Base-by-base conservation (phyloP, 2,113 vertebrate genomes). In the Cololabis saira region DNA sequence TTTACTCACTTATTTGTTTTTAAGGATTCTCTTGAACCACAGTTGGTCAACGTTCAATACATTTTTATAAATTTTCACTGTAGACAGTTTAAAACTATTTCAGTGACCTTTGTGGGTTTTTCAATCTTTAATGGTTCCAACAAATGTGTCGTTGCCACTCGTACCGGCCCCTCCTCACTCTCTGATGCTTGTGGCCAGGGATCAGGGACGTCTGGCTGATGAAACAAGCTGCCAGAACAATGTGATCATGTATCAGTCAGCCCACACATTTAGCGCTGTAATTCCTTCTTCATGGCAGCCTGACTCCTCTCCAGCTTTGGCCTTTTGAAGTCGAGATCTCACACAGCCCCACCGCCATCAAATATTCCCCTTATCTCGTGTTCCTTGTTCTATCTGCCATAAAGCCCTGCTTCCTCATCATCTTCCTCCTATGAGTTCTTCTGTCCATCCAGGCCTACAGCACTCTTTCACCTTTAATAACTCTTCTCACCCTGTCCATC, bases 181-280 rank as follows among this genome's bases (percentile, higher is more conserved):
- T 30, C 64, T 1, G 65, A 65, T 5, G 8, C 37, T 67, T 67
- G 55, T 59, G 76, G 67, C 43, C 43, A 30, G 16, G 57, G 18
- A 59, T 22, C 37, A 2, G 27, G 57, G 43, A 71, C 73, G 72
- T 86, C 78, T 63, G 78, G 78, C 64, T 79, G 82, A 90, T 90
- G 80, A 82, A 87, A 86, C 82, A 64, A 72, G 81, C 87, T 82
- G 82, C 22, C n/a, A 43, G 72, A 62, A 44, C 83, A 73, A 87
- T 76, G 52, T 81, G 84, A 82, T 87, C 73, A 71, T 52, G 76
- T 81, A 84, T 85, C 87, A 87, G 81, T 82, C 73, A 22, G 58
- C 73, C 80, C 48, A 74, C 83, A 85, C 68, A 48, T 84, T 86
- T 66, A 67, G 72, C 75, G 55, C 59, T 2, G 16, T 80, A 85